Conservation (phyloP, 2,888 invertebrate species). For the Catonia carolina region DNA sequence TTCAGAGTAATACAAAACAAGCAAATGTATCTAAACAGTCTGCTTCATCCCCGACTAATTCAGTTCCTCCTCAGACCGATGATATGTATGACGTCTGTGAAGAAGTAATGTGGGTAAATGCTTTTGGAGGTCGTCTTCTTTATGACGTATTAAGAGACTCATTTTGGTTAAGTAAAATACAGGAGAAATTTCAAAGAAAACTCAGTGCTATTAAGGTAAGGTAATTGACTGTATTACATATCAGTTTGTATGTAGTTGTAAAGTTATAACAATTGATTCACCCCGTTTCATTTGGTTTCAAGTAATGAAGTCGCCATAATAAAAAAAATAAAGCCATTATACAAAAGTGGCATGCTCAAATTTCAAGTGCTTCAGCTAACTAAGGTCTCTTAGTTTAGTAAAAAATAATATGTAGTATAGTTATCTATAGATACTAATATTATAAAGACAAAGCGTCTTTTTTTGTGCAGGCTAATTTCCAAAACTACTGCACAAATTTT, state of each 20-base stretch:
- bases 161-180: conserved; percentile 59
- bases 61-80: conserved; percentile 8
- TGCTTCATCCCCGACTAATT: conserved; percentile 21
- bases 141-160: conserved; percentile 76
- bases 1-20: not conserved
- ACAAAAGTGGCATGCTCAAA: too few species aligned
- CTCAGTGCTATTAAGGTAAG: conserved; percentile 71
- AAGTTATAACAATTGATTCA: not conserved
- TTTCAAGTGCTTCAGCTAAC: too few species aligned
- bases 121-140: conserved; percentile 65
- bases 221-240: too few species aligned
- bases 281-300: not conserved
- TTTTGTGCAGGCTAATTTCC: too few species aligned
- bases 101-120: conserved; percentile 69
- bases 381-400: too few species aligned
- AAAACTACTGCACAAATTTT: too few species aligned
- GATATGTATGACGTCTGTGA: conserved; percentile 22
- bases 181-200: conserved; percentile 77
- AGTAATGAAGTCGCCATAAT: not conserved
- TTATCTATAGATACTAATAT: too few species aligned
- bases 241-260: not conserved
- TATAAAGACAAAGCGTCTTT: too few species aligned
- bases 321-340: too few species aligned
- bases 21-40: not conserved
- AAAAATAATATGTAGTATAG: too few species aligned